Conservation (phyloP, 2,113 vertebrate species). For the Oenanthe oenanthe region DNA sequence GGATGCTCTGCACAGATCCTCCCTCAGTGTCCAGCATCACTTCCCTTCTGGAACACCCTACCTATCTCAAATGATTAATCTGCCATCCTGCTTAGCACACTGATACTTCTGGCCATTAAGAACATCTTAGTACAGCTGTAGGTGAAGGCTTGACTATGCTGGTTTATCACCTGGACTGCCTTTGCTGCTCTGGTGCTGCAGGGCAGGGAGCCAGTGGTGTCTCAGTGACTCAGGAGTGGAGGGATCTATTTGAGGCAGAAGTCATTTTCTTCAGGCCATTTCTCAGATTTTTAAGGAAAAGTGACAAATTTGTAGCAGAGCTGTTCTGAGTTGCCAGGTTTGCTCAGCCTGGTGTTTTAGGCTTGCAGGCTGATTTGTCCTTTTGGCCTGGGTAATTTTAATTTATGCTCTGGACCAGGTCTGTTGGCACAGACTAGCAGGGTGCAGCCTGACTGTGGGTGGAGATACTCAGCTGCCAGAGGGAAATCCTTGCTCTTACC, state of each 20-base stretch:
- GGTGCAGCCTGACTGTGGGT: neutral
- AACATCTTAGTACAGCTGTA: neutral
- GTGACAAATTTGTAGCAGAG: neutral
- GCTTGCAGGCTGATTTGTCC: neutral
- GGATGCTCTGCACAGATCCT: neutral
- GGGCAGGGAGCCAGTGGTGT: neutral
- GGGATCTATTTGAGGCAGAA: neutral
- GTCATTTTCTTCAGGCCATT: neutral
- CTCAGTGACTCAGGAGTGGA: neutral
- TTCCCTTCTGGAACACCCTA: neutral
- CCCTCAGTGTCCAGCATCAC: neutral
- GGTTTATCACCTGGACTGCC: neutral
- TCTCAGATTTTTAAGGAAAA: neutral
- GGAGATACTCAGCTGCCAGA: neutral
- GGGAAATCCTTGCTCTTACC: neutral
- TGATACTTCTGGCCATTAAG: neutral
- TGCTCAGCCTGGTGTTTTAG: neutral
- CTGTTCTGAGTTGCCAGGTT: neutral
- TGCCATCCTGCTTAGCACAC: neutral
- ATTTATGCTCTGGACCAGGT: neutral
- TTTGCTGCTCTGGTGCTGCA: neutral
- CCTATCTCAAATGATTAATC: neutral
- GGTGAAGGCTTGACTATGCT: neutral
- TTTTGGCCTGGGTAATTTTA: neutral
- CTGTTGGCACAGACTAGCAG: neutral